phyloP scores from a whole-genome alignment of 2,113 vertebrate species.

The Eleginops maclovinus region DNA sequence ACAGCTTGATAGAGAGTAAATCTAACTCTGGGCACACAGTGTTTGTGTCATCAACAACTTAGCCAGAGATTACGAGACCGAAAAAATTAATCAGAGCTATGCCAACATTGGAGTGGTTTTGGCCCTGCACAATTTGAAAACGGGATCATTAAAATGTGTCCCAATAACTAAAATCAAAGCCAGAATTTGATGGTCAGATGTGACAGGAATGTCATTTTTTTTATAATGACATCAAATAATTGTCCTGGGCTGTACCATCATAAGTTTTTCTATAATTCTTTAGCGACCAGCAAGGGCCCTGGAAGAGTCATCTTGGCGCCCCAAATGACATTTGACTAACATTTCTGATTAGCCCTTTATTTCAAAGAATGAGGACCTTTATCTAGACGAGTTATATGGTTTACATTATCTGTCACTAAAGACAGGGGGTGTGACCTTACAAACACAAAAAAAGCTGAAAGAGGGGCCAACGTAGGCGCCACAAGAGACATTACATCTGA shows the following conservation, averaged over 20 bases:
- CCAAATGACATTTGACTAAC: constrained; percentile 13
- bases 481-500: constrained; percentile 45
- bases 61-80: constrained; percentile 17
- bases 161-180: not conserved
- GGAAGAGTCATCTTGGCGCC: constrained; percentile 8
- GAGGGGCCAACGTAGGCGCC: constrained; percentile 44
- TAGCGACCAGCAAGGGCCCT: not conserved
- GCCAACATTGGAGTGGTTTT: not conserved
- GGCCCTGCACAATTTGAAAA: not conserved
- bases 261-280: constrained; percentile 14
- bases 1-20: constrained; percentile 17
- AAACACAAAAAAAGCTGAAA: constrained; percentile 27
- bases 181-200: not conserved
- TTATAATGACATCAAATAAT: constrained; percentile 15
- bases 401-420: constrained; percentile 35
- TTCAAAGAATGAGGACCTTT: constrained; percentile 37
- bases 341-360: constrained; percentile 32
- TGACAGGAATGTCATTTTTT: not conserved
- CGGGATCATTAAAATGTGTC: not conserved
- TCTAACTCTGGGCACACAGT: constrained; percentile 7
- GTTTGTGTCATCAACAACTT: constrained; percentile 9
- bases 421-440: constrained; percentile 9
- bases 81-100: constrained; percentile 21
- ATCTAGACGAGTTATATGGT: constrained; percentile 15
- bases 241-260: not conserved